phyloP scores from a whole-genome alignment of 2,888 invertebrate genomes.

The Mimas tiliae region DNA sequence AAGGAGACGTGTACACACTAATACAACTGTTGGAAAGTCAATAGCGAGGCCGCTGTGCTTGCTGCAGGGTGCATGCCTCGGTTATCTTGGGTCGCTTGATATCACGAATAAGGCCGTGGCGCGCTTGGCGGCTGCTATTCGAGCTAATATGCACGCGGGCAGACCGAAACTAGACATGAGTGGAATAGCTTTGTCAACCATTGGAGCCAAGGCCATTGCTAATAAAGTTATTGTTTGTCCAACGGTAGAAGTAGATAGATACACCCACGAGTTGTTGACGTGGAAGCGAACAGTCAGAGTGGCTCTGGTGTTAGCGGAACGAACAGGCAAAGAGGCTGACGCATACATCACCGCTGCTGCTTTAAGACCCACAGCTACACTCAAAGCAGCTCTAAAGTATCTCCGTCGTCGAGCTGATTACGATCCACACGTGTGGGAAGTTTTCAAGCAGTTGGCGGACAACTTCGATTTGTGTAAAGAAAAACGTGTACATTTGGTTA shows the following conservation, averaged over 20 bases:
- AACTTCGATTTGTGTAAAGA: constrained; percentile 41
- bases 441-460: constrained; percentile 46
- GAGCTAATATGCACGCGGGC: constrained; percentile 50
- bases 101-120: constrained; percentile 32
- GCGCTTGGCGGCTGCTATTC: constrained; percentile 46
- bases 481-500: constrained; percentile 31
- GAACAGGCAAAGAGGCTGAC: constrained; percentile 38
- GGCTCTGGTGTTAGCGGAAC: constrained; percentile 49
- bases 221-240: constrained; percentile 50
- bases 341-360: constrained; percentile 43
- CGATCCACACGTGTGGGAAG: constrained; percentile 50
- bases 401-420: constrained; percentile 36
- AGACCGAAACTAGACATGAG: constrained; percentile 49
- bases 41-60: constrained; percentile 38
- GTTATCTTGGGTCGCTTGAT: constrained; percentile 28
- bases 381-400: constrained; percentile 49
- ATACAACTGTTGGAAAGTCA: constrained; percentile 25
- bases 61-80: constrained; percentile 32
- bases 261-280: constrained; percentile 42
- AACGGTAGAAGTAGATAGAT: constrained; percentile 37
- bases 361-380: constrained; percentile 45
- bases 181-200: constrained; percentile 44
- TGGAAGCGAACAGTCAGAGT: constrained; percentile 49
- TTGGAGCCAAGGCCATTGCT: constrained; percentile 58
- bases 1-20: constrained; percentile 21